A percentile compares a stretch with the other conserved stretches of the same genome.
Conservation (phyloP, 2,113 vertebrate species). For the Epinephelus moara region DNA sequence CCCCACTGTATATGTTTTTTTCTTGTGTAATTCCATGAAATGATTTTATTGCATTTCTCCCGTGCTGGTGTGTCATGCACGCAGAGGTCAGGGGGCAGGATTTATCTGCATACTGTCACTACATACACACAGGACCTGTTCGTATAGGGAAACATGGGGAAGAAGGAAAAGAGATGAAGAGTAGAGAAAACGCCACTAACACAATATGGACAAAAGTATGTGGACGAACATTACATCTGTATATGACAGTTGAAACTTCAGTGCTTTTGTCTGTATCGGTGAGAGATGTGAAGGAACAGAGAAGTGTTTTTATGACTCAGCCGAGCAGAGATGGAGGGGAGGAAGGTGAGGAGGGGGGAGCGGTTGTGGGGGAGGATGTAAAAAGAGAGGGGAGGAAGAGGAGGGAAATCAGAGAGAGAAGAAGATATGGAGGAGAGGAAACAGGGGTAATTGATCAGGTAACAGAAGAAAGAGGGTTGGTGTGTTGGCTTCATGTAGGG, state of each 20-base stretch:
- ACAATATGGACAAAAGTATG: neutral
- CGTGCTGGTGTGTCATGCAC: neutral
- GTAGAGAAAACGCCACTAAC: neutral
- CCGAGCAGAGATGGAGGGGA: neutral
- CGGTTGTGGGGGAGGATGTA: neutral
- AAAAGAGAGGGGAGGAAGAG: neutral
- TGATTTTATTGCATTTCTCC: neutral
- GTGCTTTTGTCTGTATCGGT: neutral
- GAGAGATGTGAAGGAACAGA: neutral
- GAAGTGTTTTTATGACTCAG: neutral
- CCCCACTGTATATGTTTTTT: neutral
- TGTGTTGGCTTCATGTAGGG: conserved; percentile 39
- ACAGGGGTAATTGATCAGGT: conserved; percentile 48
- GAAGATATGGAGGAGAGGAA: conserved; percentile 2
- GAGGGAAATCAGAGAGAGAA: neutral
- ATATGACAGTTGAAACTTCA: neutral
- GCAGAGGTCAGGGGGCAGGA: neutral
- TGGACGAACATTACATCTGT: neutral
- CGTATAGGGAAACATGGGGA: no score
- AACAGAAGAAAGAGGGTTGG: conserved; percentile 33
- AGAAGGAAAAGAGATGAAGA: no score
- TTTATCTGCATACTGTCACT: neutral
- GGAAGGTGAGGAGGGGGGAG: neutral
- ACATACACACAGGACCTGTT: no score
- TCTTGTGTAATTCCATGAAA: neutral